Evolutionary conservation across 2,113 vertebrate genomes (phyloP), one percentile per base, ranked within the genome.

Genomic region (Apaloderma vittatum): DNA sequence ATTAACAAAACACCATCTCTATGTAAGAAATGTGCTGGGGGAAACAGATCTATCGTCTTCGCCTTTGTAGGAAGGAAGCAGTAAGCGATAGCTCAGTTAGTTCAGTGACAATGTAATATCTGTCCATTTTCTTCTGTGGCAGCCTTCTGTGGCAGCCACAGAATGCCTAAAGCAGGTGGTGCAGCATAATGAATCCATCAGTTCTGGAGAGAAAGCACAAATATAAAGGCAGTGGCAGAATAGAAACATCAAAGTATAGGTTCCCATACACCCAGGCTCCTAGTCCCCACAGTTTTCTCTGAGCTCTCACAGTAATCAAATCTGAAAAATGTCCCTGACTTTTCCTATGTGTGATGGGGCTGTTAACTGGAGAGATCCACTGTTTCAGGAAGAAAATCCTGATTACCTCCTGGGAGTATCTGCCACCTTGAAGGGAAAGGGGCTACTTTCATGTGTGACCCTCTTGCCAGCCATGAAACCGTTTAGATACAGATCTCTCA

Each of bases 1-100:
- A 91, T 88, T 88, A 96, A 94, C 86, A 94, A 97, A 92, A 62
- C 51, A 63, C 22, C 45, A 43, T 74, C 67, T 90, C 89, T 58
- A 11, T 55, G 66, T 82, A 67, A 92, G 79, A 89, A 93, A 80
- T 4, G 18, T 89, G 77, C 91, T 86, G 67, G 30, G 82, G 52
- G 77, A 93, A 97, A 73, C 58, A 17, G 36, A 40, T 78, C 93
- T 90, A 65, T 86, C 10, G 1, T 91, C 92, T 92, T 94, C 59
- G n/a, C 37, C 32, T 88, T 74, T 79, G 62, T 55, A 87, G 80
- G 49, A 84, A 86, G 82, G 61, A 78, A 77, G 54, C 48, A 76
- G 77, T 46, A 70, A 96, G 58, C 1, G 8, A 29, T 75, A 80
- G 70, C 87, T 74, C 80, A 22, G 61, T 95, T 71, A 76, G 51